A percentile compares a stretch with the other conserved stretches of the same genome.
phyloP scores from a whole-genome alignment of 2,888 invertebrate species.

The Eupithecia vulgata region DNA sequence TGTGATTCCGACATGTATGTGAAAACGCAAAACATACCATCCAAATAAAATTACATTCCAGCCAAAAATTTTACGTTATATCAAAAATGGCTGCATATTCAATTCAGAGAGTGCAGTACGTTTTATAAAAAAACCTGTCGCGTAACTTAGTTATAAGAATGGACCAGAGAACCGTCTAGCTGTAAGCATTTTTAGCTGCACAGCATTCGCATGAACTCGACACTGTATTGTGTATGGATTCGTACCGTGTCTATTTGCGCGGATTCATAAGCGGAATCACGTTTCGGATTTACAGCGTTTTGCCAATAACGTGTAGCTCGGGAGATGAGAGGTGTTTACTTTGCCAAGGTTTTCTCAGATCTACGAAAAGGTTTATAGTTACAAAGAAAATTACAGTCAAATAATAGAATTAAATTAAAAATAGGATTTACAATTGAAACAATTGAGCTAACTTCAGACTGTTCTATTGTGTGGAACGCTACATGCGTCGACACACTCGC shows the following conservation, averaged over 20 bases:
- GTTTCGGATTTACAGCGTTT: constrained; percentile 22
- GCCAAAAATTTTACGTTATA: neutral
- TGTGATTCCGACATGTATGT: neutral
- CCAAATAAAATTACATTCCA: neutral
- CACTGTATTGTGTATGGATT: constrained; percentile 2
- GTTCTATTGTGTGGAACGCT: too few relatives aligned
- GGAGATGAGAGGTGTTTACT: neutral
- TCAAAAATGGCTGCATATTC: neutral
- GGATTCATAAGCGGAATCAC: constrained; percentile 29
- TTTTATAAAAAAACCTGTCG: neutral
- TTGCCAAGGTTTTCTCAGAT: neutral
- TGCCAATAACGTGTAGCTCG: constrained; percentile 12
- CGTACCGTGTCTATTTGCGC: constrained; percentile 21
- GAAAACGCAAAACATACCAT: neutral
- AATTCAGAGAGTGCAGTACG: neutral
- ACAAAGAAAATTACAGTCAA: too few relatives aligned
- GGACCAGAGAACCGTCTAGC: neutral
- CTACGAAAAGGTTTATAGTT: neutral
- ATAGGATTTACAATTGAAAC: too few relatives aligned
- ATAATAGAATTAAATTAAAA: too few relatives aligned
- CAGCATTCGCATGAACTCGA: constrained; percentile 1
- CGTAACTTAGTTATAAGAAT: constrained; percentile 2
- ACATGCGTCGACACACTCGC: too few relatives aligned
- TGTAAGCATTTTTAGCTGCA: neutral
- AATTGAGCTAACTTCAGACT: too few relatives aligned